phyloP scores from a whole-genome alignment of 2,888 invertebrate genomes.

The Helleia helle region DNA sequence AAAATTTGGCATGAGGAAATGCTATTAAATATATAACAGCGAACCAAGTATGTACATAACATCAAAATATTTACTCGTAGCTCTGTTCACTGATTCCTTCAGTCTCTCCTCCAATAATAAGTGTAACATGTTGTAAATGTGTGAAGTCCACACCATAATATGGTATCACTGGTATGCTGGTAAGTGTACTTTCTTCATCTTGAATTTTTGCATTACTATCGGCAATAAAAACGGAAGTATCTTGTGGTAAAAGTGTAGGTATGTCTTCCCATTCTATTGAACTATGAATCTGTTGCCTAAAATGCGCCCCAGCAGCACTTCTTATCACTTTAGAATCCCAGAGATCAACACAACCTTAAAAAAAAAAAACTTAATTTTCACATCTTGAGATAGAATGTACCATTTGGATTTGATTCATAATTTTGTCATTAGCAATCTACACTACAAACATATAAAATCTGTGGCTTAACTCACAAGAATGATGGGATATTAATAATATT shows the following conservation, averaged over 20 bases:
- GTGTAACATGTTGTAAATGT: conserved; percentile 67
- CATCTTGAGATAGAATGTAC: no score
- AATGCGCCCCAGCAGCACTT: conserved; percentile 90
- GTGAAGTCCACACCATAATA: conserved; percentile 77
- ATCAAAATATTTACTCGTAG: conserved; percentile 71
- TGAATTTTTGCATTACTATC: conserved; percentile 71
- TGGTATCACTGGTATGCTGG: conserved; percentile 69
- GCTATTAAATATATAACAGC: no score
- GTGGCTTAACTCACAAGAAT: no score
- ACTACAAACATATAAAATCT: no score
- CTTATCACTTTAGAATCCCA: conserved; percentile 93
- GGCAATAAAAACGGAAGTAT: conserved; percentile 77
- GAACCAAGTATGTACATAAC: no score
- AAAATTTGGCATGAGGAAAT: no score
- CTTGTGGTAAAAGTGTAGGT: conserved; percentile 47
- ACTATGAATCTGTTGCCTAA: conserved; percentile 79
- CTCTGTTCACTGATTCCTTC: conserved; percentile 86
- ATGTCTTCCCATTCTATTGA: conserved; percentile 80
- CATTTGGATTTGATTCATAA: no score
- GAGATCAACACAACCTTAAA: conserved; percentile 87
- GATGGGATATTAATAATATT: no score
- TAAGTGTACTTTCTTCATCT: conserved; percentile 24
- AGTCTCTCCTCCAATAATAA: conserved; percentile 92
- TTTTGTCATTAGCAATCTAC: no score
- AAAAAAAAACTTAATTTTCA: background rate